These are phyloP conservation scores for Scaptomyza pallida DNA, from an alignment of 1,140 invertebrate genomes.

Conservation along the genomic window DNA sequence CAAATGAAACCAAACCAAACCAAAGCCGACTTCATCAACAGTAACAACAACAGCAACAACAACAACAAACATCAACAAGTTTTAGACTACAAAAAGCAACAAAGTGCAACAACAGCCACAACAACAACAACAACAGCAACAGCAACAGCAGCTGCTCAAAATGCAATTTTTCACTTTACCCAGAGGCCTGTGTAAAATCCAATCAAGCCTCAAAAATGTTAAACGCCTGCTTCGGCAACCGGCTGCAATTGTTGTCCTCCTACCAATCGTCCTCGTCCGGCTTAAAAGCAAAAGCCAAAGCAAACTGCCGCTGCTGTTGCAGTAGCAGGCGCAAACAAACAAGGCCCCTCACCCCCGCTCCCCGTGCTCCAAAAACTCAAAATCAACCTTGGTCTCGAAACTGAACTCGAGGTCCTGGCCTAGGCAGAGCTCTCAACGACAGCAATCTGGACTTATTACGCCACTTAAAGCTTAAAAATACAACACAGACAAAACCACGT, in stretches of 20 bases:
- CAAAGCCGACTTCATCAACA: constrained; percentile 79
- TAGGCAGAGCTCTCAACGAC: constrained; percentile 24
- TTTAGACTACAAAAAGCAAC: constrained; percentile 34
- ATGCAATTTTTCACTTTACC: constrained; percentile 80
- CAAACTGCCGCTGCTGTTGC: constrained; percentile 60
- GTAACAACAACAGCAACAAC: constrained; percentile 43
- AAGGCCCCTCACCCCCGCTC: constrained; percentile 29
- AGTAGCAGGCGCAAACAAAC: constrained; percentile 58
- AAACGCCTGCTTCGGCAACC: constrained; percentile 57
- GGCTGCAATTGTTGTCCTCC: constrained; percentile 1
- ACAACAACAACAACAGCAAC: constrained; percentile 42
- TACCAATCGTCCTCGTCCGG: constrained; percentile 18
- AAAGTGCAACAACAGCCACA: constrained; percentile 9
- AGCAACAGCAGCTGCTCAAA: constrained; percentile 69
- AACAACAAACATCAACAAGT: constrained; percentile 20
- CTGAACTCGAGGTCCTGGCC: no score
- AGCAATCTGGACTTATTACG: constrained; percentile 72
- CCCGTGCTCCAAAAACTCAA: background rate
- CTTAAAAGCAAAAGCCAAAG: constrained; percentile 81
- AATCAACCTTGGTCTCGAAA: constrained; percentile 1
- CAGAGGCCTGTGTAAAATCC: constrained; percentile 68
- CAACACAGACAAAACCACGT: constrained; percentile 27
- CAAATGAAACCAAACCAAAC: constrained; percentile 76
- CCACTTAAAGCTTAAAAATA: constrained; percentile 74
- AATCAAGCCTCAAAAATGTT: constrained; percentile 82